Evolutionary conservation across 2,797 vertebrate species (phyloP).

Genomic region (Loriculus beryllinus): DNA sequence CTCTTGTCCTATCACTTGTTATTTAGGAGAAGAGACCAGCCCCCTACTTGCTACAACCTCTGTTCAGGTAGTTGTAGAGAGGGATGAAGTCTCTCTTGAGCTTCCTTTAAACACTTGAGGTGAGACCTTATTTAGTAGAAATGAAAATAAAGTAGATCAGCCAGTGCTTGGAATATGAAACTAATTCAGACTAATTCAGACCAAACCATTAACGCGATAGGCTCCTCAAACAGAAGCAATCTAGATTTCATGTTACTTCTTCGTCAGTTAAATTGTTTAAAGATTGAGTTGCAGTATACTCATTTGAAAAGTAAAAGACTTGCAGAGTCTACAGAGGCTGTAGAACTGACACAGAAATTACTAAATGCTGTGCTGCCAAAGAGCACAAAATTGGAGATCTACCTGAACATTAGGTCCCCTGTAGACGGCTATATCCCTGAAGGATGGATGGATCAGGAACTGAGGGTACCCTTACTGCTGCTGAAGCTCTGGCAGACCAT

Average conservation of each 20-base stretch:
- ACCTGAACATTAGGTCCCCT: not conserved
- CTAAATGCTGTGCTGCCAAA: fast-evolving
- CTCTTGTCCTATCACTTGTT: not conserved
- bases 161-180: not conserved
- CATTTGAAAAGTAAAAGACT: not conserved
- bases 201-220: not conserved
- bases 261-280: not conserved
- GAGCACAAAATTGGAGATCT: not conserved
- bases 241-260: not conserved
- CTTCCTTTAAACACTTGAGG: not conserved
- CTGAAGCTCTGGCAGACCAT: not conserved
- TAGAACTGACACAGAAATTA: not conserved
- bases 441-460: not conserved
- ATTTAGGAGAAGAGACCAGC: not conserved
- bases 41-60: fast-evolving
- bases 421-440: not conserved
- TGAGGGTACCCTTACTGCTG: not conserved
- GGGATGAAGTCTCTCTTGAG: not conserved
- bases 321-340: fast-evolving
- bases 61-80: not conserved
- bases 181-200: not conserved
- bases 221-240: not conserved
- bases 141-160: not conserved
- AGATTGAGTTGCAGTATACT: not conserved
- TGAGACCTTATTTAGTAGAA: not conserved